Percentiles rank a stretch among this genome's conserved stretches.
Conservation (phyloP, 2,113 vertebrate species). For the Onychostoma macrolepis region DNA sequence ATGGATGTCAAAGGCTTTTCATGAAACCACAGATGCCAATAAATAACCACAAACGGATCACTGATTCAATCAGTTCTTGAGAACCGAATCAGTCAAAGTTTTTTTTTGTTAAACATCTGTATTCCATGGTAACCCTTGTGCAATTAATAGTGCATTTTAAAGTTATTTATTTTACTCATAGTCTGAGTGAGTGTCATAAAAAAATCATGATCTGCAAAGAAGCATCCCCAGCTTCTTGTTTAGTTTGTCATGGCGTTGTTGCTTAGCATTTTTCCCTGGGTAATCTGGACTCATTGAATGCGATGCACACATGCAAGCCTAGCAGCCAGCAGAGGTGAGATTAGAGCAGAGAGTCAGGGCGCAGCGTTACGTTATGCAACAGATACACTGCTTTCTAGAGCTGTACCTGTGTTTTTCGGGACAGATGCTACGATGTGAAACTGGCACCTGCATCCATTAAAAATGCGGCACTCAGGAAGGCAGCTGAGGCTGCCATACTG, state of each 20-base stretch:
- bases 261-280: neutral
- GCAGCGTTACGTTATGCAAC: slow-evolving; percentile 11
- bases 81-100: neutral
- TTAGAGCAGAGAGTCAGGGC: slow-evolving; percentile 15
- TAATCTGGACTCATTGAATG: slow-evolving; percentile 23
- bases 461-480: slow-evolving; percentile 44
- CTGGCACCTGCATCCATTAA: slow-evolving; percentile 59
- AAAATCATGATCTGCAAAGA: neutral
- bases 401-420: neutral
- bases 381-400: slow-evolving; percentile 23
- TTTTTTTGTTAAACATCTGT: neutral
- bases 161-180: neutral
- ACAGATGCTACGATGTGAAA: slow-evolving; percentile 48
- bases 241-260: neutral
- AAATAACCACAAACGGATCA: neutral
- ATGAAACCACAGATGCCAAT: too few relatives aligned
- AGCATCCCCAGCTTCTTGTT: neutral
- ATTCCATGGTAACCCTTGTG: neutral
- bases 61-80: neutral
- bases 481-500: slow-evolving; percentile 8
- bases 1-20: too few relatives aligned
- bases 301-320: slow-evolving; percentile 5
- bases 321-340: slow-evolving; percentile 27
- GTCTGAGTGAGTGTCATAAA: neutral
- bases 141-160: neutral